Evolutionary conservation across 2,113 vertebrate genomes (phyloP), one percentile per base, ranked within the genome.

Genomic region (Plecotus auritus): DNA sequence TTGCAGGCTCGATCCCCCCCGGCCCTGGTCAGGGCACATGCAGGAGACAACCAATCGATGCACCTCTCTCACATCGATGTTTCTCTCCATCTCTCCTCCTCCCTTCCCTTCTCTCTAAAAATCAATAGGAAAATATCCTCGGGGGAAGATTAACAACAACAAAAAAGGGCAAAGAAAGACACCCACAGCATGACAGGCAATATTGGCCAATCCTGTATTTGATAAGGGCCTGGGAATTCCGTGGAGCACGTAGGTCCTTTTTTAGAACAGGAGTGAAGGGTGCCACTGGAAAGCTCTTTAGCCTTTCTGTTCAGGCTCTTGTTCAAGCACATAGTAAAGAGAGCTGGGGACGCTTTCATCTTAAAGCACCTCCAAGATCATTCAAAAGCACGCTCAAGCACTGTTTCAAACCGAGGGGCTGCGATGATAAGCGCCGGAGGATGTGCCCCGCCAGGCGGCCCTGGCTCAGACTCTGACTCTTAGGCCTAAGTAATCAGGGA

Each of bases 401-500:
- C 30, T 64, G 51, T 77, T 93, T 92, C 91, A 76, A 90, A 93
- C 91, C 78, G 47, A 84, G 35, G 88, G 47, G 37, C 30, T 20
- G 64, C 70, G 70, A 54, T 51, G 51, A 59, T 73, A 81, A 82
- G 30, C 42, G 54, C 83, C 64, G n/a, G 61, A 76, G 37, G 69
- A 30, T 61, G 18, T 32, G 12, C 32, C 61, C 59, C 81, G 49
- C 72, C 93, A 94, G 32, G 78, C n/a, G n/a, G 37, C 66, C 5
- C 0, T 8, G 72, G 49, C 92, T 90, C 42, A 66, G 23, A 23
- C 35, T 87, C 72, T 70, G 51, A 10, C 30, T 89, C 37, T 45
- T 26, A 88, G 89, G 45, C 61, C 81, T 40, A 66, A 78, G 87
- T 97, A 89, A 95, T 95, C 92, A 70, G 47, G 26, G 40, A 64